Conservation (phyloP, 2,888 invertebrate genomes). For the Smittia aterrima region DNA sequence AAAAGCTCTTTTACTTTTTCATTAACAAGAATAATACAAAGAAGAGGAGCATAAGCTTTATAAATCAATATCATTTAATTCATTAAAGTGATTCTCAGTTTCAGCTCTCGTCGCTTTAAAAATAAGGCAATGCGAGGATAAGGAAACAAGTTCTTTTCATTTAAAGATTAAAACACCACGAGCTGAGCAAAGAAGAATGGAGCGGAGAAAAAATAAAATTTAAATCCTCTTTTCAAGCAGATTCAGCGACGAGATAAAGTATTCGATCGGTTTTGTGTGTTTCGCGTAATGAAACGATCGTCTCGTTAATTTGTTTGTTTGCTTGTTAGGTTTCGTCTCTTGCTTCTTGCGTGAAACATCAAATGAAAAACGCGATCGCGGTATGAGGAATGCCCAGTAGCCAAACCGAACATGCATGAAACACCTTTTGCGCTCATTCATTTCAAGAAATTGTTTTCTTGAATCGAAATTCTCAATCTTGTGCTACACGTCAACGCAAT, state of each 20-base stretch:
- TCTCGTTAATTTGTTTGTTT: slow-evolving; percentile 31
- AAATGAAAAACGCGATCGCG: slow-evolving; percentile 2
- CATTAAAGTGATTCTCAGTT: neutral
- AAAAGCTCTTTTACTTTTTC: neutral
- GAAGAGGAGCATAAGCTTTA: slow-evolving; percentile 1
- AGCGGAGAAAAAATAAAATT: no score
- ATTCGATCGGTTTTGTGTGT: neutral
- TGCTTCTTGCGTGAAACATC: neutral
- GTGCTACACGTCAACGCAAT: slow-evolving; percentile 33
- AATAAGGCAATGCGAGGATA: slow-evolving; percentile 14
- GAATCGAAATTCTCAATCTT: slow-evolving; percentile 15
- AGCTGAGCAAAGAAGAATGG: neutral
- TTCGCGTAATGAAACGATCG: slow-evolving; percentile 20
- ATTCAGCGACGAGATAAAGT: neutral
- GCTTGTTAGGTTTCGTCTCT: slow-evolving; percentile 22
- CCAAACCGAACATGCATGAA: slow-evolving; percentile 28
- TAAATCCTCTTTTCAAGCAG: neutral
- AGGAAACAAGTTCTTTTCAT: slow-evolving; percentile 29
- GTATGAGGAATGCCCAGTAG: slow-evolving; percentile 33
- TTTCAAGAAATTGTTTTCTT: neutral
- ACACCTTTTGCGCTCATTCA: slow-evolving; percentile 25
- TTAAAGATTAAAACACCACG: slow-evolving; percentile 20
- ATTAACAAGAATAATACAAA: neutral
- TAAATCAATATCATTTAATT: slow-evolving; percentile 27
- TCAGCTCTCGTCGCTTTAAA: neutral